These are phyloP conservation scores for Pomatorhinus ruficollis DNA, from an alignment of 2,113 vertebrate genomes.

Conservation along the genomic window DNA sequence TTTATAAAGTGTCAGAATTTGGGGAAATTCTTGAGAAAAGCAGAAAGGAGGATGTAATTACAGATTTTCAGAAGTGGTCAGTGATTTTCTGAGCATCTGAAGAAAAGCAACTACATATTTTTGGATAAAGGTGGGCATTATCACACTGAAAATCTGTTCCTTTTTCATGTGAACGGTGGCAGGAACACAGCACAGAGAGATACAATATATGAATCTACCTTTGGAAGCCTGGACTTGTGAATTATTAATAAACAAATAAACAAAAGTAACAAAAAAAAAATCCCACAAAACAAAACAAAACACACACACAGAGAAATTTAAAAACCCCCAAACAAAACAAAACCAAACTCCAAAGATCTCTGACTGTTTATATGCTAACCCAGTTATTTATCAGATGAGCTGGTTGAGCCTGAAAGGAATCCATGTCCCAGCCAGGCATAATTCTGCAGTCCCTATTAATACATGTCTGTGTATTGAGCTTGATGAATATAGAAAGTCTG, in stretches of 20 bases:
- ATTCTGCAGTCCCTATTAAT: neutral
- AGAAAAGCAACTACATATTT: neutral
- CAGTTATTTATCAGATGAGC: neutral
- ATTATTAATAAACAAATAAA: conserved; percentile 1
- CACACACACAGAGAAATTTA: neutral
- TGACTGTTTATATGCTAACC: neutral
- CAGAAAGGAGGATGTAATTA: neutral
- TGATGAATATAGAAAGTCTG: neutral
- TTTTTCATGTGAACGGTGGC: neutral
- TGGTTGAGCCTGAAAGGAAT: neutral
- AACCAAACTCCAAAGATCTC: neutral
- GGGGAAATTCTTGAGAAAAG: neutral
- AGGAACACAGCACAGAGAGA: neutral
- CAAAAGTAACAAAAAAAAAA: neutral
- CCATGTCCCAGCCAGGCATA: neutral
- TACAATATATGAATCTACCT: neutral
- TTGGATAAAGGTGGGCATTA: neutral
- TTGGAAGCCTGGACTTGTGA: neutral
- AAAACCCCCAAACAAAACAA: neutral
- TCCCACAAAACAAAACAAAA: neutral
- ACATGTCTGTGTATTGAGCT: neutral
- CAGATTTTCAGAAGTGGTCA: neutral
- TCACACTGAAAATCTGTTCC: neutral
- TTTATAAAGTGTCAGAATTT: neutral
- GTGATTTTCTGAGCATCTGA: neutral